These are phyloP conservation scores for Schizotus pectinicornis DNA, from an alignment of 2,888 invertebrate species.

Conservation along the genomic window DNA sequence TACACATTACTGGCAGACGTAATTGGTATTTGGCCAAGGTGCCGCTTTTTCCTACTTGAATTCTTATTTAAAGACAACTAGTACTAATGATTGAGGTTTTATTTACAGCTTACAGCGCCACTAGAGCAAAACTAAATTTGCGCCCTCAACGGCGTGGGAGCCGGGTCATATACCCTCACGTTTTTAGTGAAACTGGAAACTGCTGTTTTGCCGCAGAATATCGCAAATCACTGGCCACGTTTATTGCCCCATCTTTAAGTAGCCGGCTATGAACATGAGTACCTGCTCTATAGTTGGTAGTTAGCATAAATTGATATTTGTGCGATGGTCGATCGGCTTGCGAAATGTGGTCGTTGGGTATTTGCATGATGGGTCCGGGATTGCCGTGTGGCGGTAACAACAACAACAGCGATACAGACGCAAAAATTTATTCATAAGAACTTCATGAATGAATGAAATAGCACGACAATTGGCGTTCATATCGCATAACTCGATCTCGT, in stretches of 20 bases:
- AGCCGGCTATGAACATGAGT: constrained; percentile 49
- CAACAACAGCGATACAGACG: too few relatives aligned
- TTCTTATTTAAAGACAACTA: too few relatives aligned
- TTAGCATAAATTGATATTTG: constrained; percentile 53
- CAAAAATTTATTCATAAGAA: background rate
- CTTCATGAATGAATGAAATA: background rate
- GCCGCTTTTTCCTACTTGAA: too few relatives aligned
- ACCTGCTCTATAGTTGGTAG: constrained; percentile 32
- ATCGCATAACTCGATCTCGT: constrained; percentile 40
- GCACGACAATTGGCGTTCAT: background rate
- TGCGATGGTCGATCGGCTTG: constrained; percentile 41
- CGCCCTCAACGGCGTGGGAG: too few relatives aligned
- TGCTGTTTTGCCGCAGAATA: constrained; percentile 42
- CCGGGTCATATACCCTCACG: constrained; percentile 36
- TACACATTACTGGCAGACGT: too few relatives aligned
- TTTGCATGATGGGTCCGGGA: constrained; percentile 31
- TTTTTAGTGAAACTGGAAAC: background rate
- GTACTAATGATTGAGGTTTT: too few relatives aligned
- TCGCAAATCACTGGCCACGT: constrained; percentile 44
- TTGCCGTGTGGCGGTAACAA: background rate
- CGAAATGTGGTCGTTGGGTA: constrained; percentile 33
- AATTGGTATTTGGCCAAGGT: too few relatives aligned
- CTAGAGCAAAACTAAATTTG: too few relatives aligned
- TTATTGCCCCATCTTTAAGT: constrained; percentile 51
- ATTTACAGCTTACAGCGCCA: too few relatives aligned